These are phyloP conservation scores for Ctenomys sociabilis DNA, from an alignment of 2,113 vertebrate genomes.

Conservation along the genomic window DNA sequence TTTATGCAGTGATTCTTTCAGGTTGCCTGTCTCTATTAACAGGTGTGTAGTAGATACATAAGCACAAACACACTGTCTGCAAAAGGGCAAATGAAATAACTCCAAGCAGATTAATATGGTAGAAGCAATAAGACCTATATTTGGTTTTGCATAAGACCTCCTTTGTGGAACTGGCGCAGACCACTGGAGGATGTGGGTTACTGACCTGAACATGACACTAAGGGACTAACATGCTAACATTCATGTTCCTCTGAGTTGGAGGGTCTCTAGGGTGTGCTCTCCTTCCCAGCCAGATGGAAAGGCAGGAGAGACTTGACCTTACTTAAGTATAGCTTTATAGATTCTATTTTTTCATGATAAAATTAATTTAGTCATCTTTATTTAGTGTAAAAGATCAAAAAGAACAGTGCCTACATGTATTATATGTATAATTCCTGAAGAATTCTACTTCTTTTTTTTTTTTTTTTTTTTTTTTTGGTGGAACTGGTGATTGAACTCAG, in stretches of 20 bases:
- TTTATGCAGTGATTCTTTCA: neutral
- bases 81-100: neutral
- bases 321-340: neutral
- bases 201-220: neutral
- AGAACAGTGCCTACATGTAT: neutral
- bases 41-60: neutral
- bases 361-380: neutral
- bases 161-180: neutral
- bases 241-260: neutral
- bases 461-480: too few relatives aligned
- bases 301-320: neutral
- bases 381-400: neutral
- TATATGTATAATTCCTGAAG: neutral
- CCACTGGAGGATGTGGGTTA: neutral
- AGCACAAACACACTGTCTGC: neutral
- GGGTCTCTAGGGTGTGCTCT: neutral
- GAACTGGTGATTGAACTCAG: too few relatives aligned
- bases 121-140: neutral
- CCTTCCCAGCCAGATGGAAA: neutral
- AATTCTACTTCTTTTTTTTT: too few relatives aligned
- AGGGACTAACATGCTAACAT: neutral
- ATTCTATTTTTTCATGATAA: neutral
- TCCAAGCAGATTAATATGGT: neutral
- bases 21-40: neutral
- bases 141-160: neutral